These are phyloP conservation scores for Lethrus apterus DNA, from an alignment of 1,140 invertebrate species.

Conservation along the genomic window DNA sequence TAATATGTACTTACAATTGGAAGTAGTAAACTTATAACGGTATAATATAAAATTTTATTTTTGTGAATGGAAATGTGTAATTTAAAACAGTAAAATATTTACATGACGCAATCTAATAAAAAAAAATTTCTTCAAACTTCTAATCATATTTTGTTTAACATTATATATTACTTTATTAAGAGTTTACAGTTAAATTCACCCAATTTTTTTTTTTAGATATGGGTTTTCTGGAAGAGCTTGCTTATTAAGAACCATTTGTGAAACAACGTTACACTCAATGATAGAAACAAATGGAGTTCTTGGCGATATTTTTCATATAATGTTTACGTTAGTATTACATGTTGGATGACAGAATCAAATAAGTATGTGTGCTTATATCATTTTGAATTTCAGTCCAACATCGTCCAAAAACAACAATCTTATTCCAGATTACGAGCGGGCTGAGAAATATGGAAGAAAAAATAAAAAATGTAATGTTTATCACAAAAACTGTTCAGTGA, in stretches of 20 bases:
- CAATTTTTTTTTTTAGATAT: slow-evolving; percentile 25
- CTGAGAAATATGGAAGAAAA: slow-evolving; percentile 43
- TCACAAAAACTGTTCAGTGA: slow-evolving; percentile 29
- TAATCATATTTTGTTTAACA: no score
- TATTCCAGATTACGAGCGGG: slow-evolving; percentile 46
- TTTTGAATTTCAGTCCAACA: slow-evolving; percentile 42
- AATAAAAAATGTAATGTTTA: slow-evolving; percentile 37
- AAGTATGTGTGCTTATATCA: not conserved
- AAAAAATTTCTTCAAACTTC: no score
- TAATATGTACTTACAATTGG: no score
- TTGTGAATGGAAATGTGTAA: not conserved
- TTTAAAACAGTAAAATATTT: not conserved
- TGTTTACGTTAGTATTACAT: slow-evolving; percentile 42
- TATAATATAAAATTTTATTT: no score
- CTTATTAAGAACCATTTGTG: slow-evolving; percentile 43
- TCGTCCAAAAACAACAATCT: slow-evolving; percentile 47
- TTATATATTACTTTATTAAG: no score
- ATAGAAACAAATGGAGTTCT: slow-evolving; percentile 42
- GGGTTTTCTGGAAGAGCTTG: slow-evolving; percentile 46
- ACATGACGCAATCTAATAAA: no score
- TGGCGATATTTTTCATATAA: slow-evolving; percentile 44
- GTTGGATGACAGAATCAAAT: not conserved
- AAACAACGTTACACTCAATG: slow-evolving; percentile 38
- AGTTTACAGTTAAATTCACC: no score
- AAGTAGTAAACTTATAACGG: no score